Evolutionary conservation across 2,888 invertebrate genomes (phyloP), one percentile per base, ranked within the genome.

Genomic region (Teinopalpus imperialis): DNA sequence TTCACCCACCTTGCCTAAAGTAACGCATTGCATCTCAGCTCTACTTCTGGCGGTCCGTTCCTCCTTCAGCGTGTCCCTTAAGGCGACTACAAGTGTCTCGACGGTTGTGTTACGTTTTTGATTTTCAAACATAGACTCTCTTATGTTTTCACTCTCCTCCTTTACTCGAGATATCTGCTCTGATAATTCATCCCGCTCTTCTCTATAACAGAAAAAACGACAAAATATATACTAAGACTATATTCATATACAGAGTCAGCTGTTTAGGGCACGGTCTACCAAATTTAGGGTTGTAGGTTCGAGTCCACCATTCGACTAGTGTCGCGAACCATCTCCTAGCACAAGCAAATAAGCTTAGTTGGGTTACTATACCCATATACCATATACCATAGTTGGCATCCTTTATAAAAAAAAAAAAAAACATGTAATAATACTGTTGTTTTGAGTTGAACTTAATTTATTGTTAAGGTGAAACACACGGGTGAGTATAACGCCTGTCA

Each of bases 21-120:
- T 51, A 1, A 51, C 40, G 26, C 57, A 64, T 42, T 75, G 73
- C 0, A 66, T 54, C 23, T 86, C 87, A 0, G 72, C 72, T 14
- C 65, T 62, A 21, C 67, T 78, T 48, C 73, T 69, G 0, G 72
- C 74, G 0, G 47, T 49, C 0, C 83, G 63, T 29, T 88, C 87
- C 1, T 87, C 87, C 2, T 64, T 59, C 43, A 88, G 35, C 0
- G 85, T 79, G 16, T 85, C 86, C 0, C 87, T 49, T 7, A 88
- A 39, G 0, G 82, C 87, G 0, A 56, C 41, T 0, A 83, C 73
- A 0, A 81, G 65, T 0, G 78, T 62, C 52, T 87, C 86, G 0
- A 78, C 67, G 0, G 80, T 59, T 1, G 14, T 52, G 26, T 72
- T 59, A 0, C 71, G 64, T 5, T 60, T 34, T 39, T 85, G 81